phyloP scores from a whole-genome alignment of 2,888 invertebrate genomes.

The Standfussiana lucernea region DNA sequence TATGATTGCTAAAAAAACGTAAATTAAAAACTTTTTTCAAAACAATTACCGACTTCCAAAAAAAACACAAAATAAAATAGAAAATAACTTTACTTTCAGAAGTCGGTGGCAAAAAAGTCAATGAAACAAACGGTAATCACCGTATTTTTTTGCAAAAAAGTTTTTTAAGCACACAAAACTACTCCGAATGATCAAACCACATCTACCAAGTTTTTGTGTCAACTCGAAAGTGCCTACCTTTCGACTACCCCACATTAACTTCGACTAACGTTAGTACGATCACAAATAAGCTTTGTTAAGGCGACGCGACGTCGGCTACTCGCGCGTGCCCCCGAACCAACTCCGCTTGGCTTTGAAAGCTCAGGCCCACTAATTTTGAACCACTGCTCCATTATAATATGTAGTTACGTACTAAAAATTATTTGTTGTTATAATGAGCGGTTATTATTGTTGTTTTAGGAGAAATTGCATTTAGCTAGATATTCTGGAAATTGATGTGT shows the following conservation, averaged over 20 bases:
- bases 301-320: constrained; percentile 61
- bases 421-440: constrained; percentile 60
- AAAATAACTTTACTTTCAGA: too few species aligned
- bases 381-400: constrained; percentile 40
- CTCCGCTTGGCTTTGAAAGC: constrained; percentile 65
- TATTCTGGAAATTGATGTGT: neutral
- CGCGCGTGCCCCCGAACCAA: constrained; percentile 61
- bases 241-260: constrained; percentile 17
- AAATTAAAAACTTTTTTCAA: too few species aligned
- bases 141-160: too few species aligned
- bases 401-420: constrained; percentile 64
- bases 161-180: neutral
- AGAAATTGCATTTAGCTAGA: neutral
- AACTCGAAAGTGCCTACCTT: constrained; percentile 11
- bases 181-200: neutral
- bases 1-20: too few species aligned
- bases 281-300: constrained; percentile 83
- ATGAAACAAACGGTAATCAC: too few species aligned
- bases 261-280: constrained; percentile 70
- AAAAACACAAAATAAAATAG: too few species aligned
- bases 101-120: too few species aligned
- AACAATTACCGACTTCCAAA: too few species aligned
- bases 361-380: constrained; percentile 72
- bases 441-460: constrained; percentile 22
- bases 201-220: neutral